A percentile compares a stretch with the other conserved stretches of the same genome.
These are phyloP conservation scores for Amphiprion ocellaris DNA, from an alignment of 2,113 vertebrate species.

Conservation along the genomic window DNA sequence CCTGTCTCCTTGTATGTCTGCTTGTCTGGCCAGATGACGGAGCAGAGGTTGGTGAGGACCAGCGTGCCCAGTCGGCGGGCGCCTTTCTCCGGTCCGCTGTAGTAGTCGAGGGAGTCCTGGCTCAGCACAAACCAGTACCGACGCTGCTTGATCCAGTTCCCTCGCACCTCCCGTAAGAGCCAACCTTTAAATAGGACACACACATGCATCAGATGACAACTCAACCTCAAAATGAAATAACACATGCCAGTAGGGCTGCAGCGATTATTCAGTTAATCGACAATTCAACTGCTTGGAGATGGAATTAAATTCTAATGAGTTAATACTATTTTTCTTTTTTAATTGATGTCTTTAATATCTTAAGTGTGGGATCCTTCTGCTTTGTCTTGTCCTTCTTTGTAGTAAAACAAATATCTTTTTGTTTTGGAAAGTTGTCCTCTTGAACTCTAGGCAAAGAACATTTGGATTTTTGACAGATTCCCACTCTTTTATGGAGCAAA, in stretches of 20 bases:
- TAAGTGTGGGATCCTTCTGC: too few species aligned
- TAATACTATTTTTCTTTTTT: too few species aligned
- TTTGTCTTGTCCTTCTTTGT: too few species aligned
- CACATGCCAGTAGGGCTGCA: too few species aligned
- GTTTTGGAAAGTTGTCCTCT: too few species aligned
- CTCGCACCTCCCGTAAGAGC: slow-evolving; percentile 91
- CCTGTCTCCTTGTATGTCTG: slow-evolving; percentile 94
- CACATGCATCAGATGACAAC: background rate
- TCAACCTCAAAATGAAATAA: slow-evolving; percentile 2
- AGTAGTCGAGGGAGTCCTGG: slow-evolving; percentile 94
- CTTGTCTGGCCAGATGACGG: slow-evolving; percentile 95
- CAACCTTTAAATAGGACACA: slow-evolving; percentile 85
- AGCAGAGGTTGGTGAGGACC: slow-evolving; percentile 96
- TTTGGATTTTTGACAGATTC: too few species aligned
- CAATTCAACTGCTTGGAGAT: background rate
- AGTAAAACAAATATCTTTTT: too few species aligned
- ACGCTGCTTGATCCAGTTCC: slow-evolving; percentile 92
- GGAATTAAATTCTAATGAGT: background rate
- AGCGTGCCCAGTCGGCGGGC: slow-evolving; percentile 91
- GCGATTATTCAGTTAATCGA: background rate
- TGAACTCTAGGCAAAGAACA: too few species aligned
- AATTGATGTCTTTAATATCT: too few species aligned
- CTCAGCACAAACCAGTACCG: slow-evolving; percentile 96
- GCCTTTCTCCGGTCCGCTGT: slow-evolving; percentile 89
- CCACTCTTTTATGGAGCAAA: too few species aligned